Evolutionary conservation across 1,140 invertebrate genomes (phyloP).

Genomic region (Tenebrio molitor): DNA sequence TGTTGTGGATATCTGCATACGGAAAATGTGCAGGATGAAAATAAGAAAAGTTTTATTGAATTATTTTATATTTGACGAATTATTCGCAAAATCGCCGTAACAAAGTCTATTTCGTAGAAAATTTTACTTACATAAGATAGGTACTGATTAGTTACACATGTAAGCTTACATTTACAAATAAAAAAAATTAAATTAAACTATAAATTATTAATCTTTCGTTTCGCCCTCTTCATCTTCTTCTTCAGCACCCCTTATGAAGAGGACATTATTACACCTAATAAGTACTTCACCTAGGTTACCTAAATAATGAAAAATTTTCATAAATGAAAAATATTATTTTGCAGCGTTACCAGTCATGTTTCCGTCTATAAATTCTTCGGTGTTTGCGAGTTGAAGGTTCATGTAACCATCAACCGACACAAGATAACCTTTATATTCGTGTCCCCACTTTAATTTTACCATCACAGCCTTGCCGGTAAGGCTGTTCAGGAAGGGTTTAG

Average conservation of each 20-base stretch:
- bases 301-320: conserved; percentile 62
- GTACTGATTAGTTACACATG: too few relatives aligned
- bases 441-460: conserved; percentile 99
- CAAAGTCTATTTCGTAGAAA: too few relatives aligned
- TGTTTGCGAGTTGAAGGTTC: conserved; percentile 98
- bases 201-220: conserved; percentile 85
- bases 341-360: conserved; percentile 78
- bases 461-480: conserved; percentile 97
- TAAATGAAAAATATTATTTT: neutral
- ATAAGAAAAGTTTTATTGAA: too few relatives aligned
- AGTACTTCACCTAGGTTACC: conserved; percentile 97
- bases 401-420: conserved; percentile 99
- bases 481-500: conserved; percentile 98
- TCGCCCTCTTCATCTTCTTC: conserved; percentile 98
- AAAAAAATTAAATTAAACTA: neutral
- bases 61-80: too few relatives aligned
- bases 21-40: too few relatives aligned
- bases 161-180: neutral
- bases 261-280: conserved; percentile 98
- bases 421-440: conserved; percentile 98
- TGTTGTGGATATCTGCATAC: too few relatives aligned
- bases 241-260: conserved; percentile 96
- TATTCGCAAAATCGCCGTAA: too few relatives aligned
- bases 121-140: too few relatives aligned
- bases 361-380: conserved; percentile 98